Evolutionary conservation across 2,797 vertebrate genomes (phyloP).

Genomic region (Megalops cyprinoides): DNA sequence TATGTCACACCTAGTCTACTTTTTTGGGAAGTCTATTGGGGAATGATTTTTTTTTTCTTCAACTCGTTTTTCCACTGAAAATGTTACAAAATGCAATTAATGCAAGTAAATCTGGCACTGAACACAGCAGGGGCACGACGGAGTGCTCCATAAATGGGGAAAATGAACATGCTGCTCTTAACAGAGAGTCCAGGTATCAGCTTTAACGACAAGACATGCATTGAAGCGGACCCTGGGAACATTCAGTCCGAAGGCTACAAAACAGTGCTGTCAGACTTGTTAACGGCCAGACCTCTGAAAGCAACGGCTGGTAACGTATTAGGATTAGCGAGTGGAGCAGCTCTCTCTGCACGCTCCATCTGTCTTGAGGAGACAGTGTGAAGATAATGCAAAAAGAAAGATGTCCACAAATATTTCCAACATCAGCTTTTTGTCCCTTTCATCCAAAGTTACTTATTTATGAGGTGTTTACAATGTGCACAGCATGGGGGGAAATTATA

Average conservation of each 20-base stretch:
- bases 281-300: constrained; percentile 77
- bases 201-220: constrained; percentile 70
- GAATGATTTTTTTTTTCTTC: not conserved
- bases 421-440: constrained; percentile 60
- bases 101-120: no score
- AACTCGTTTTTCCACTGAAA: no score
- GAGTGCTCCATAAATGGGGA: constrained; percentile 56
- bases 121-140: constrained; percentile 46
- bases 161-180: constrained; percentile 63
- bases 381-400: constrained; percentile 79
- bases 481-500: constrained; percentile 61
- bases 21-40: no score
- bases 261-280: constrained; percentile 77
- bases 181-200: constrained; percentile 70
- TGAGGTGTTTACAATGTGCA: constrained; percentile 75
- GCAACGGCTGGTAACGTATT: constrained; percentile 79
- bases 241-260: constrained; percentile 78
- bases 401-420: constrained; percentile 77
- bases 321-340: constrained; percentile 68
- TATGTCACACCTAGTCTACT: no score
- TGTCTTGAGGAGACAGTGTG: constrained; percentile 76
- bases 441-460: constrained; percentile 64
- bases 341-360: constrained; percentile 69
- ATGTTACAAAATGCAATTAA: no score
- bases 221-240: constrained; percentile 67